Base-by-base conservation (phyloP, 2,888 invertebrate species). In the Microplitis deprimator region DNA sequence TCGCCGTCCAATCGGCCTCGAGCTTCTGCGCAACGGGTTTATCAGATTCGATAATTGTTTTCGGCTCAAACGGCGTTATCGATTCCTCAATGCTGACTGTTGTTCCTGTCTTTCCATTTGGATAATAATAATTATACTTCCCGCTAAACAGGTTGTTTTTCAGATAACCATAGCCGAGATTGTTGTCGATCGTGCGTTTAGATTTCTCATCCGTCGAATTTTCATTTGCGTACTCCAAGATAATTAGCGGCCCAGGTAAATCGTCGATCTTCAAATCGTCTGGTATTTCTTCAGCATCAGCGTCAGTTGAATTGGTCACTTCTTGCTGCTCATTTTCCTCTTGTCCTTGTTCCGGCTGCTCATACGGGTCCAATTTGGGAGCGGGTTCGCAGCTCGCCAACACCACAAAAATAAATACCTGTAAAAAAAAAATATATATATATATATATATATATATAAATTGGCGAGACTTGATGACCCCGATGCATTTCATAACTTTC, bases 121-220 rank as follows among this genome's bases (percentile, higher is more conserved):
- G 89, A 62, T 88, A 88, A 73, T 89, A 87, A 20, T 87, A 89
- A 41, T 89, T 89, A 71, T 86, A 85, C 68, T 85, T 88, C 1
- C 86, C 86, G 0, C 79, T 77, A 20, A 86, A 84, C 0, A 89
- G 60, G 80, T 90, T 90, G 81, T 92, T 92, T 1, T 91, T 91
- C 82, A 91, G 91, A 80, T 92, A 93, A 6, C 94, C 94, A 86
- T 94, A 95, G 77, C 95, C 95, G 10, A 95, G 90, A 69, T 93
- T 93, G 0, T 93, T 93, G 81, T 95, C 94, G 13, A 95, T 93
- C 0, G 95, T 95, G 81, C 95, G 91, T 85, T 95, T 95, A 0
- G 85, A 83, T 75, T 89, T 90, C 17, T 87, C 89, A 4, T 90
- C 89, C 4, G 76, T 70, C 6, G 72, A 68, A 20, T 85, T 85